Evolutionary conservation across 2,113 vertebrate species (phyloP).

Genomic region (Girardinichthys multiradiatus): DNA sequence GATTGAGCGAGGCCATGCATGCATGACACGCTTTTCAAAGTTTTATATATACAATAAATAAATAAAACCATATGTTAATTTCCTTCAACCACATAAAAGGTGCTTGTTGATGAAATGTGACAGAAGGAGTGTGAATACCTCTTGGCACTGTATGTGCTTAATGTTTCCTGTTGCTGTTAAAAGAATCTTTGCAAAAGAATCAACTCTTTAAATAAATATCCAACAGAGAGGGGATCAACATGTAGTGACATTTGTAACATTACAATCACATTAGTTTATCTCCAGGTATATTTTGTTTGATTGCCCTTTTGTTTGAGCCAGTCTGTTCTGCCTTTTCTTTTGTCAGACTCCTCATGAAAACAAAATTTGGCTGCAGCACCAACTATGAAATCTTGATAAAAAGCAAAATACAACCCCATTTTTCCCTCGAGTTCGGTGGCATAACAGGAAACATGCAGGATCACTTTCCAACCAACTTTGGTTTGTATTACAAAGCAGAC

Average conservation of each 20-base stretch:
- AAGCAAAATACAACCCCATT: background rate
- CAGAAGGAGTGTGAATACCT: background rate
- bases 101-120: no score
- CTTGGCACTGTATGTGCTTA: background rate
- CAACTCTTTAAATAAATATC: background rate
- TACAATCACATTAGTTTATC: background rate
- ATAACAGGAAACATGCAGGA: slow-evolving; percentile 3
- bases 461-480: slow-evolving; percentile 3
- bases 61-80: background rate
- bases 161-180: background rate
- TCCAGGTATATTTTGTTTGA: background rate
- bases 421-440: background rate
- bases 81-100: no score
- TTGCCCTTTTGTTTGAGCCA: background rate
- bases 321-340: background rate
- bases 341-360: slow-evolving; percentile 6
- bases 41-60: background rate
- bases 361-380: background rate
- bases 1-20: no score
- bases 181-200: background rate
- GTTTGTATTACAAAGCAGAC: slow-evolving; percentile 11
- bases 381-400: background rate
- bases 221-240: background rate
- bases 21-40: background rate
- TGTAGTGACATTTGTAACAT: background rate